Percentiles rank a stretch among this genome's conserved stretches.
phyloP scores from a whole-genome alignment of 2,888 invertebrate genomes.

The Meganola albula region DNA sequence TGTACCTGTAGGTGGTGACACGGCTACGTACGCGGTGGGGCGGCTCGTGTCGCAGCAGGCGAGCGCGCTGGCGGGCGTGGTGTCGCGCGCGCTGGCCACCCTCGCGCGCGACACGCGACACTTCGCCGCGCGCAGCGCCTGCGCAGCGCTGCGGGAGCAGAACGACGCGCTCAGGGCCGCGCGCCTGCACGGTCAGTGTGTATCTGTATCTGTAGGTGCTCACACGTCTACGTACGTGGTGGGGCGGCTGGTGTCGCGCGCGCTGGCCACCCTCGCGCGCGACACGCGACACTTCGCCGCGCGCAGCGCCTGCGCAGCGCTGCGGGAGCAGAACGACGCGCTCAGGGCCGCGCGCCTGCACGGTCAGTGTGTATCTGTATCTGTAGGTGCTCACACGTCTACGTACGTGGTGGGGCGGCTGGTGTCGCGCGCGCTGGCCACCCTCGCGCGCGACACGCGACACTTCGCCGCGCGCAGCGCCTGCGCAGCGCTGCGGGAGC shows the following conservation, averaged over 20 bases:
- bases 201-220: not conserved
- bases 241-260: not conserved
- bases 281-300: not conserved
- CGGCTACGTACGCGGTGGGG: not conserved
- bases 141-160: not conserved
- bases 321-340: constrained; percentile 8
- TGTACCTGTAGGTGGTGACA: not conserved
- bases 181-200: not conserved
- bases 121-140: constrained; percentile 4
- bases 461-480: constrained; percentile 26
- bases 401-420: too few species aligned
- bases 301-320: constrained; percentile 29
- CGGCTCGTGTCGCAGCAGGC: not conserved
- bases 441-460: not conserved
- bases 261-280: not conserved
- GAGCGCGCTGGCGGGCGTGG: not conserved
- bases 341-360: not conserved
- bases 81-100: not conserved
- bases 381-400: not conserved
- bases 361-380: not conserved
- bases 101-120: not conserved
- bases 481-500: constrained; percentile 35
- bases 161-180: constrained; percentile 5
- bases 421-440: not conserved
- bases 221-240: not conserved